Conservation (phyloP, 2,888 invertebrate genomes). For the Caenorhabditis zanzibari region DNA sequence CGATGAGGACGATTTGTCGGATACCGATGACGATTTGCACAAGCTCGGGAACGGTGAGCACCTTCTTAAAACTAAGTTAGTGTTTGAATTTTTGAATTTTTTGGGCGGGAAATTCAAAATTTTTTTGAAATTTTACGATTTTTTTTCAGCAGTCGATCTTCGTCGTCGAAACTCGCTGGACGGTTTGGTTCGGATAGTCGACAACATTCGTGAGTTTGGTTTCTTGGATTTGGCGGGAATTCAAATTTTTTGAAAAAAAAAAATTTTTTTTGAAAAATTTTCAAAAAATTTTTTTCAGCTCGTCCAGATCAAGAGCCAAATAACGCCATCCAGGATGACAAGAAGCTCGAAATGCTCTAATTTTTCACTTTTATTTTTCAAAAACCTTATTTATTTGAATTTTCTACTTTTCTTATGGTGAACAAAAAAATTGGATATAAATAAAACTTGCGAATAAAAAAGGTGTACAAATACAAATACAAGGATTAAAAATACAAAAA, state of each 20-base stretch:
- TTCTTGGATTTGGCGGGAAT: neutral
- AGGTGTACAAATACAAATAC: neutral
- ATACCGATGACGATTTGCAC: slow-evolving; percentile 49
- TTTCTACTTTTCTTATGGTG: neutral
- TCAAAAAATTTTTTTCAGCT: slow-evolving; percentile 1
- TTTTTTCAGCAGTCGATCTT: slow-evolving; percentile 62
- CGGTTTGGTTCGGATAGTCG: slow-evolving; percentile 72
- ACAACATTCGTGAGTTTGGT: slow-evolving; percentile 69
- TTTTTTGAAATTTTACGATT: neutral
- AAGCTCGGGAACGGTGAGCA: slow-evolving; percentile 64
- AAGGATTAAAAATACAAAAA: neutral
- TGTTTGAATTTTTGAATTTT: neutral
- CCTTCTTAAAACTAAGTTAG: slow-evolving; percentile 58
- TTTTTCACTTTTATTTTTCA: slow-evolving; percentile 11
- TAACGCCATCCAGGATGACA: slow-evolving; percentile 29
- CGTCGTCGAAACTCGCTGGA: slow-evolving; percentile 73
- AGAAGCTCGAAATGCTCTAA: slow-evolving; percentile 55
- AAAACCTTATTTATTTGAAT: neutral
- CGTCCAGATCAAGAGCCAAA: slow-evolving; percentile 25
- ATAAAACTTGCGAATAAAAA: no score
- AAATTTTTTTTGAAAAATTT: neutral
- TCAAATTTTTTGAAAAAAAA: neutral
- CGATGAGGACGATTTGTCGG: slow-evolving; percentile 62
- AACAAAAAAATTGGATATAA: neutral
- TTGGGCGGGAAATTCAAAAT: slow-evolving; percentile 6